A percentile compares a stretch with the other conserved stretches of the same genome.
Evolutionary conservation across 2,113 vertebrate genomes (phyloP).

Genomic region (Dicrurus megarhynchus): DNA sequence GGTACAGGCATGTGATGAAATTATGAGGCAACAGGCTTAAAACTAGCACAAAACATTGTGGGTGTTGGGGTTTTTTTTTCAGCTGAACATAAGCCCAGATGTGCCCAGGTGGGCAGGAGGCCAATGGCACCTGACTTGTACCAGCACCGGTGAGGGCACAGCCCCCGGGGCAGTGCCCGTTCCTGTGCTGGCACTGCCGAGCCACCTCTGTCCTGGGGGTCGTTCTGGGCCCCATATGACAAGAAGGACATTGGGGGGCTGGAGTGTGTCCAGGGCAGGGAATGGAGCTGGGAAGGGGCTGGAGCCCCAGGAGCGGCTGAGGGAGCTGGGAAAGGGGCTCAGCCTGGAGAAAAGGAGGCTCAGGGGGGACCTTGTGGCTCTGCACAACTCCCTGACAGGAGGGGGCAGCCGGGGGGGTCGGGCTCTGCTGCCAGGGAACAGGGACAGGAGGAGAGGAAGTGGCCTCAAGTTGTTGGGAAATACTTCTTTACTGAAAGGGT

Average conservation of each 20-base stretch:
- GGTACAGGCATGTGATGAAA: neutral
- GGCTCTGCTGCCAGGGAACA: neutral
- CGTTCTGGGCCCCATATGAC: neutral
- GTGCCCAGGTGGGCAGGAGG: neutral
- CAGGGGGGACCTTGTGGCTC: neutral
- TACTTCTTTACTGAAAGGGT: neutral
- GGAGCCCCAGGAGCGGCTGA: neutral
- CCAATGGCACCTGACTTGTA: neutral
- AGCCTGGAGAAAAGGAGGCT: neutral
- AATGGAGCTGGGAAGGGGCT: rapidly evolving
- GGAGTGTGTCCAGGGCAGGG: rapidly evolving
- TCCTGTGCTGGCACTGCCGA: neutral
- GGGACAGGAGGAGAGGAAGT: neutral
- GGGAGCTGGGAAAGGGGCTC: neutral
- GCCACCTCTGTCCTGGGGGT: neutral
- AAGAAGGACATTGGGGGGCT: neutral
- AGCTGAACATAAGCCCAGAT: neutral
- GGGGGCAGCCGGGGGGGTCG: rapidly evolving
- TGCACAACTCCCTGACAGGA: neutral
- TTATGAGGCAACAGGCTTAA: neutral
- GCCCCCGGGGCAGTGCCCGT: neutral
- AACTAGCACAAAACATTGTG: neutral
- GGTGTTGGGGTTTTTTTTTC: neutral
- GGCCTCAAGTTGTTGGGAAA: neutral
- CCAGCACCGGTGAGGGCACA: neutral